A percentile compares a stretch with the other conserved stretches of the same genome.
Evolutionary conservation across 2,797 vertebrate species (phyloP).

Genomic region (Amazona finschi): DNA sequence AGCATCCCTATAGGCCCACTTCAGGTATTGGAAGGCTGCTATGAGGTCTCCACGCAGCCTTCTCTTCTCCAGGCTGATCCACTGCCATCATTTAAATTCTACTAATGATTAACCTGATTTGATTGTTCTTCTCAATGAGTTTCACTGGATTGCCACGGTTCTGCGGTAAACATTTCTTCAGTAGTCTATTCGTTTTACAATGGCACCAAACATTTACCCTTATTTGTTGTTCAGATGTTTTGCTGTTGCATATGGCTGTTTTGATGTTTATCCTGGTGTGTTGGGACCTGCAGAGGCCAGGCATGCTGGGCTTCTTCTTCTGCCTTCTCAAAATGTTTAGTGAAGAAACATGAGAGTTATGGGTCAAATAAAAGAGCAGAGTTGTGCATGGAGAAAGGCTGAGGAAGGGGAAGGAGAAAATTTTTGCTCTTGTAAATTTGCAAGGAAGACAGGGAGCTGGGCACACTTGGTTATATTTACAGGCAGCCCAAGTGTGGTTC

Average conservation of each 20-base stretch:
- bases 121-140: not conserved
- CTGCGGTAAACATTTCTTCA: not conserved
- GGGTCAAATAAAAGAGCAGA: not conserved
- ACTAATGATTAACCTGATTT: not conserved
- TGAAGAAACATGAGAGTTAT: not conserved
- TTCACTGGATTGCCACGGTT: not conserved
- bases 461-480: fast-evolving
- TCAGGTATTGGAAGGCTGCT: too few relatives aligned
- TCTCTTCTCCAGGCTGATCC: not conserved
- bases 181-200: not conserved
- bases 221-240: not conserved
- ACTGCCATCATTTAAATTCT: not conserved
- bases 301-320: not conserved
- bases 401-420: not conserved
- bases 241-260: not conserved
- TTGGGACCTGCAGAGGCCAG: not conserved
- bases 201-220: not conserved
- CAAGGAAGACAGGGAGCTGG: not conserved
- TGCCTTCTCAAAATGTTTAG: not conserved
- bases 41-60: too few relatives aligned
- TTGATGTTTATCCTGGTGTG: not conserved
- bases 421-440: not conserved
- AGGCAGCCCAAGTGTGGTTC: not conserved
- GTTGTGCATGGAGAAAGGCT: not conserved
- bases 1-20: too few relatives aligned